Conservation (phyloP, 1,140 invertebrate species). For the Drosophila sulfurigaster region DNA sequence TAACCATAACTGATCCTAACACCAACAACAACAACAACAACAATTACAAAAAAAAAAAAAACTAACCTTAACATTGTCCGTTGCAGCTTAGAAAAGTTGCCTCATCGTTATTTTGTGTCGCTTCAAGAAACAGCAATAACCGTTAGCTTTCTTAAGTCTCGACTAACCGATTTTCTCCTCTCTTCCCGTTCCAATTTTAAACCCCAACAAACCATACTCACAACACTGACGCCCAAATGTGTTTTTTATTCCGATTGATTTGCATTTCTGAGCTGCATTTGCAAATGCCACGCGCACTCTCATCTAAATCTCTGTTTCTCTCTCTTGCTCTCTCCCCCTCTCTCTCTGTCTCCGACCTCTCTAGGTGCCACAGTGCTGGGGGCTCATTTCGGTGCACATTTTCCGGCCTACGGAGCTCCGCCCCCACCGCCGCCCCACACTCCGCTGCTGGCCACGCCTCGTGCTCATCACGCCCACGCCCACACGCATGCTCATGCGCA, state of each 20-base stretch:
- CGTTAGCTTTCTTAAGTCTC: conserved; percentile 23
- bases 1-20: conserved; percentile 47
- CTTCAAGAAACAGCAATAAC: conserved; percentile 19
- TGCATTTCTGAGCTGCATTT: background rate
- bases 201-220: conserved; percentile 64
- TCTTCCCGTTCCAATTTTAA: background rate
- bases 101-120: conserved; percentile 34
- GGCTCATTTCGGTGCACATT: conserved; percentile 73
- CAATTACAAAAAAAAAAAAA: background rate
- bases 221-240: conserved; percentile 54
- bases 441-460: conserved; percentile 79
- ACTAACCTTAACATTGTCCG: conserved; percentile 2
- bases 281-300: background rate
- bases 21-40: conserved; percentile 23
- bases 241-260: conserved; percentile 14
- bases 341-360: background rate
- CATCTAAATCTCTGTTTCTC: conserved; percentile 3
- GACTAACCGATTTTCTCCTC: conserved; percentile 24
- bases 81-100: conserved; percentile 23
- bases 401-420: conserved; percentile 64
- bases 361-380: conserved; percentile 76
- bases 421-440: conserved; percentile 81
- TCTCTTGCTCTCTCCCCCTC: conserved; percentile 5
- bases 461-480: conserved; percentile 86
- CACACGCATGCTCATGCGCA: conserved; percentile 50